Evolutionary conservation across 2,888 invertebrate species (phyloP).

Genomic region (Altica lythri): DNA sequence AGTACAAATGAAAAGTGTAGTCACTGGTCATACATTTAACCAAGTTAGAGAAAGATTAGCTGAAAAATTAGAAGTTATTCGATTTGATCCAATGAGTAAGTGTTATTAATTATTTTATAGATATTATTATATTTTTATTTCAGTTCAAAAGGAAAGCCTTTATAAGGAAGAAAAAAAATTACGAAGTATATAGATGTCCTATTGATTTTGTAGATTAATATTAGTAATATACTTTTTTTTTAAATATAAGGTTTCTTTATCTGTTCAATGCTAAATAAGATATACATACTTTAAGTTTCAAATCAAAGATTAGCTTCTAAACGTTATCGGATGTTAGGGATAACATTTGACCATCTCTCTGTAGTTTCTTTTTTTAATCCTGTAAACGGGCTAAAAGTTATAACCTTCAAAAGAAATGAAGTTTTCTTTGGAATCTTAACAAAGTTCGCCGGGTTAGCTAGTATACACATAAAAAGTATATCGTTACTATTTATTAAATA

Average conservation of each 20-base stretch:
- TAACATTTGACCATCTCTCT: too few species aligned
- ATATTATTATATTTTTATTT: conserved; percentile 51
- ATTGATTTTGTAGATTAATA: conserved; percentile 8
- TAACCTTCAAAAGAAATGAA: too few species aligned
- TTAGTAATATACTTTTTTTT: conserved; percentile 5
- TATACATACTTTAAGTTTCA: too few species aligned
- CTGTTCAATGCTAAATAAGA: too few species aligned
- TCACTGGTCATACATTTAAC: conserved; percentile 74
- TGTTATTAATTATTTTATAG: conserved; percentile 38
- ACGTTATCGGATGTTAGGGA: too few species aligned
- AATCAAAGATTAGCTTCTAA: too few species aligned
- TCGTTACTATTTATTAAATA: conserved; percentile 19
- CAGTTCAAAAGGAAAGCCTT: conserved; percentile 70
- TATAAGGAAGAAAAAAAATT: conserved; percentile 79
- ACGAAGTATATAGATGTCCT: conserved; percentile 67
- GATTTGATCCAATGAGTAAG: conserved; percentile 82
- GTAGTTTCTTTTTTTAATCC: too few species aligned
- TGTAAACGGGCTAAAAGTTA: too few species aligned
- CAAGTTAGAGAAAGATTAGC: conserved; percentile 71
- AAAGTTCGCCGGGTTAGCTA: too few species aligned
- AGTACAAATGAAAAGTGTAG: conserved; percentile 79
- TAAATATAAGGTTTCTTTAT: too few species aligned
- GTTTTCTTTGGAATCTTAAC: too few species aligned
- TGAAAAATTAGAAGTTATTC: conserved; percentile 77
- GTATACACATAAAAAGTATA: too few species aligned